Percentiles rank a stretch among this genome's conserved stretches.
These are phyloP conservation scores for Takifugu ocellatus DNA, from an alignment of 2,797 vertebrate species.

Conservation along the genomic window DNA sequence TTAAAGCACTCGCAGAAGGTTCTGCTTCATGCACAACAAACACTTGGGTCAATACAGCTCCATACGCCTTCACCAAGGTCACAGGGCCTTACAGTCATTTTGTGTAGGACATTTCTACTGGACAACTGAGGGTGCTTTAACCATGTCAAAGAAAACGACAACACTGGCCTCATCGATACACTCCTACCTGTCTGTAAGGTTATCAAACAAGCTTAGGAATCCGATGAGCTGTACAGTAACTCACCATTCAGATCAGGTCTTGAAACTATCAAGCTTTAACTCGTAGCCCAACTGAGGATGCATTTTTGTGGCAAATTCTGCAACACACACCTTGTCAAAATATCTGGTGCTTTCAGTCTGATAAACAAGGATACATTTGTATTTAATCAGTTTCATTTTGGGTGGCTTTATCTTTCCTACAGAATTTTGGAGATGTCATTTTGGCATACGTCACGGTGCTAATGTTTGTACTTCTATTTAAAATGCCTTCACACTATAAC, in stretches of 20 bases:
- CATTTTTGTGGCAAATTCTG: constrained; percentile 71
- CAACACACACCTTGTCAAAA: constrained; percentile 69
- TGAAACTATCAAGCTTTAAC: constrained; percentile 72
- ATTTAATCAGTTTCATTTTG: constrained; percentile 81
- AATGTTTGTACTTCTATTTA: constrained; percentile 77
- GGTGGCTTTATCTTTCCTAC: constrained; percentile 70
- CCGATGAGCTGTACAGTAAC: constrained; percentile 34
- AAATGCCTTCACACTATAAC: constrained; percentile 78
- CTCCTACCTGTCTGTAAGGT: constrained; percentile 44
- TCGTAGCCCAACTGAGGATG: constrained; percentile 74
- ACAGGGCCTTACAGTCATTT: constrained; percentile 97
- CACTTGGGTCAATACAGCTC: constrained; percentile 89
- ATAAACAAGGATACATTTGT: constrained; percentile 76
- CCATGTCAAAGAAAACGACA: constrained; percentile 53
- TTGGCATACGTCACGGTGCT: constrained; percentile 89
- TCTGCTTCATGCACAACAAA: constrained; percentile 91
- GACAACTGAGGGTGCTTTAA: constrained; percentile 68
- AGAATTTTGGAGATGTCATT: constrained; percentile 61
- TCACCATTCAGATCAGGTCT: constrained; percentile 54
- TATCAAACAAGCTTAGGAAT: constrained; percentile 61
- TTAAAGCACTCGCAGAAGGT: constrained; percentile 85
- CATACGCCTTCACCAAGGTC: constrained; percentile 97
- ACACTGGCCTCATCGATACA: constrained; percentile 60
- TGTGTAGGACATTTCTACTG: constrained; percentile 71
- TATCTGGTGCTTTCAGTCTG: constrained; percentile 89